Conservation (phyloP, 1,140 invertebrate species). For the Halyomorpha halys region DNA sequence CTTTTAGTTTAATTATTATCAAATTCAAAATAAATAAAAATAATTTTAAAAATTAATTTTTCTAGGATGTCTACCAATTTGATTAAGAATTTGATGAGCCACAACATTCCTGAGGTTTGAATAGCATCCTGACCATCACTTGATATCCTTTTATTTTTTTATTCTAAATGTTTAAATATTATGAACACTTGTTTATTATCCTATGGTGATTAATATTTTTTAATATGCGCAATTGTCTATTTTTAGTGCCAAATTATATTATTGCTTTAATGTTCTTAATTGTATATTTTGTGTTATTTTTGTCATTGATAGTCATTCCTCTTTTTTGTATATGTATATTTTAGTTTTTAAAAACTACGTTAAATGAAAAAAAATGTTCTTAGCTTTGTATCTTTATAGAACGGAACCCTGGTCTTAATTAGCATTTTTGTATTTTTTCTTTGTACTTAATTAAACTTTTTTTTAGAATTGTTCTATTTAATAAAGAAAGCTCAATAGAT, state of each 20-base stretch:
- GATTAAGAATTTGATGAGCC: slow-evolving; percentile 24
- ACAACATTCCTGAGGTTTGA: slow-evolving; percentile 21
- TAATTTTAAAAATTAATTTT: background rate
- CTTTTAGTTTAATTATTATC: too few species aligned
- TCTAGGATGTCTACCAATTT: slow-evolving; percentile 24
- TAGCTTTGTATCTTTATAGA: too few species aligned
- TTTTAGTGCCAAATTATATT: slow-evolving; percentile 11
- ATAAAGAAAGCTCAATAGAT: too few species aligned
- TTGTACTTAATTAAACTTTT: too few species aligned
- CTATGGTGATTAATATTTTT: background rate
- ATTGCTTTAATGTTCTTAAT: too few species aligned
- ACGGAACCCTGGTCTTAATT: too few species aligned
- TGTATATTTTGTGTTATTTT: too few species aligned
- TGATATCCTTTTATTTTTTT: slow-evolving; percentile 14
- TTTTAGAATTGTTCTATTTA: too few species aligned
- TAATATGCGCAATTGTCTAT: background rate
- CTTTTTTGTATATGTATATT: background rate
- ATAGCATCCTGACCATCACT: slow-evolving; percentile 10
- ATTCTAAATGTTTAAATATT: background rate
- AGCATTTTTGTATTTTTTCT: too few species aligned
- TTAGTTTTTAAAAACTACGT: background rate
- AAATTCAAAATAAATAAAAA: too few species aligned
- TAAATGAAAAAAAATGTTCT: too few species aligned
- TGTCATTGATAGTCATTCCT: too few species aligned
- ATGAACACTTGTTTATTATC: background rate